These are phyloP conservation scores for Cantharis flavilabris DNA, from an alignment of 2,888 invertebrate genomes.

Conservation along the genomic window DNA sequence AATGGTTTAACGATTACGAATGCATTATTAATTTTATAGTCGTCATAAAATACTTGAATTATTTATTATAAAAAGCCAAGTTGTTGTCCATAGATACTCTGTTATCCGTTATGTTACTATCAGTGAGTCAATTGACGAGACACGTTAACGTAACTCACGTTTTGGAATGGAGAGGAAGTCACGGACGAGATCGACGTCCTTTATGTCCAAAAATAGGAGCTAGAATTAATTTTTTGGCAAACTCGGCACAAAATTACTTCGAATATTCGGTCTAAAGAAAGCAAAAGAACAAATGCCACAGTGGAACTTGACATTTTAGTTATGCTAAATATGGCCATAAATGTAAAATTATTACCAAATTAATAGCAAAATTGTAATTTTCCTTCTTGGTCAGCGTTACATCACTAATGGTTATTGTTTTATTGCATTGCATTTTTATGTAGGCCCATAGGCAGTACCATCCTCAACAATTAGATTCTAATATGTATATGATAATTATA, in stretches of 20 bases:
- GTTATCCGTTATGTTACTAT: slow-evolving; percentile 23
- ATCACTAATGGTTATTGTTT: neutral
- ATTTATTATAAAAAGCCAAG: neutral
- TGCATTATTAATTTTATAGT: neutral
- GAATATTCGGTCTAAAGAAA: neutral
- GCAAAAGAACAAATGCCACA: slow-evolving; percentile 4
- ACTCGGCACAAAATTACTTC: neutral
- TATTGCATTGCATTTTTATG: neutral
- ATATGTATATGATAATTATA: neutral
- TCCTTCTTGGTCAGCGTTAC: neutral
- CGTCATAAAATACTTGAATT: neutral
- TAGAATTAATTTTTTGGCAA: neutral
- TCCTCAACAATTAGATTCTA: neutral
- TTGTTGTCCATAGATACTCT: neutral
- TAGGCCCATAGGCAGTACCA: neutral
- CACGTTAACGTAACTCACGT: slow-evolving; percentile 16
- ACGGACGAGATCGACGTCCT: slow-evolving; percentile 23
- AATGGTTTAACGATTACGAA: neutral
- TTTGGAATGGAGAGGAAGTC: slow-evolving; percentile 19
- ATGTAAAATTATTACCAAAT: neutral
- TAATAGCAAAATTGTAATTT: neutral
- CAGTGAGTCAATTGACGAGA: slow-evolving; percentile 11
- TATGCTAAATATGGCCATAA: neutral
- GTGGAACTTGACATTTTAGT: neutral
- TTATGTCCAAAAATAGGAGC: slow-evolving; percentile 1